These are phyloP conservation scores for Phrynocephalus vlangalii DNA, from an alignment of 2,797 vertebrate species.

Conservation along the genomic window DNA sequence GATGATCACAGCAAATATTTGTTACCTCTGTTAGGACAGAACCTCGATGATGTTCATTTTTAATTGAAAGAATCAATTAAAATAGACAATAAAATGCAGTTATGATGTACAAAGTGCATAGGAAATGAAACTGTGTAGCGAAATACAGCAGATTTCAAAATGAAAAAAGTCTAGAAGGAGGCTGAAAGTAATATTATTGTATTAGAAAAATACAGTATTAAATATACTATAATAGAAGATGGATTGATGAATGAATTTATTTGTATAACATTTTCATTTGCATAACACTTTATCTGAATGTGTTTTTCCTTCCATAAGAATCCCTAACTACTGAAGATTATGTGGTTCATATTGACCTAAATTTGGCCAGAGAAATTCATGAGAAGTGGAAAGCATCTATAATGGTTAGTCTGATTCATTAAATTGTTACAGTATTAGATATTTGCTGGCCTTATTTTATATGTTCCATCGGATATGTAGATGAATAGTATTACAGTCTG, in stretches of 20 bases:
- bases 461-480: not conserved
- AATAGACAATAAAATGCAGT: not conserved
- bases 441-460: too few relatives aligned
- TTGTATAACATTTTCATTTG: slow-evolving; percentile 3
- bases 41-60: too few relatives aligned
- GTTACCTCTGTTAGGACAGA: too few relatives aligned
- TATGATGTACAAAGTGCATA: too few relatives aligned
- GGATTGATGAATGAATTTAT: not conserved
- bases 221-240: not conserved
- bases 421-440: not conserved
- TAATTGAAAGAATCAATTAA: too few relatives aligned
- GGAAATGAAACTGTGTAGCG: not conserved
- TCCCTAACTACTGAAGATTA: slow-evolving; percentile 89
- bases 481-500: not conserved
- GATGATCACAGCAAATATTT: too few relatives aligned
- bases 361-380: slow-evolving; percentile 92
- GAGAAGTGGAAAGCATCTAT: slow-evolving; percentile 97
- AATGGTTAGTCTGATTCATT: slow-evolving; percentile 83
- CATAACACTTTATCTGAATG: slow-evolving; percentile 41
- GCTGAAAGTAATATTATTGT: not conserved
- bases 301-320: slow-evolving; percentile 75
- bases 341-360: slow-evolving; percentile 92
- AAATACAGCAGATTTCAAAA: not conserved
- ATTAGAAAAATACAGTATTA: not conserved
- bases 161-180: not conserved